A percentile compares a stretch with the other conserved stretches of the same genome.
phyloP scores from a whole-genome alignment of 2,888 invertebrate species.

The Mesorhabditis sp. region DNA sequence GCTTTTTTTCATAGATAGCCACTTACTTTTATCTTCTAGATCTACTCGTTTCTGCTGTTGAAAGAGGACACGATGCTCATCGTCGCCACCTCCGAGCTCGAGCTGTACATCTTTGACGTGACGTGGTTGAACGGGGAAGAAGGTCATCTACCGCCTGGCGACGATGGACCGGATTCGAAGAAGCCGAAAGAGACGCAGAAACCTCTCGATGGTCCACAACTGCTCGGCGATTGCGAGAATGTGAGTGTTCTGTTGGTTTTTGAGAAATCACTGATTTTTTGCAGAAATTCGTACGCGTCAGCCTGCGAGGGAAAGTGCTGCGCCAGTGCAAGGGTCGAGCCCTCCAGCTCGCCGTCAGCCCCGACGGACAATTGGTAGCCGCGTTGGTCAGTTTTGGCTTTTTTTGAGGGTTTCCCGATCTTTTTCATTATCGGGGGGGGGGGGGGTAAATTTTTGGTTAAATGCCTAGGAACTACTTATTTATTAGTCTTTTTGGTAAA shows the following conservation, averaged over 20 bases:
- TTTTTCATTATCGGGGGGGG: constrained; percentile 55
- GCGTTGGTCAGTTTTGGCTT: too few species aligned
- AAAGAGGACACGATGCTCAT: constrained; percentile 78
- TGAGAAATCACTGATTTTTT: constrained; percentile 51
- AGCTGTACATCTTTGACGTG: constrained; percentile 73
- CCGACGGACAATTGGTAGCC: constrained; percentile 71
- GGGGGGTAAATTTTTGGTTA: constrained; percentile 65
- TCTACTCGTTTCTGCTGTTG: constrained; percentile 79
- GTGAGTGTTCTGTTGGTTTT: constrained; percentile 12
- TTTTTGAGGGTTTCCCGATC: too few species aligned
- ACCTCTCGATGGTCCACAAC: not conserved
- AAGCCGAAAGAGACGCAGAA: constrained; percentile 17
- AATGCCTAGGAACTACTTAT: not conserved
- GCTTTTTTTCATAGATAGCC: constrained; percentile 5
- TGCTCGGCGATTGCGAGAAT: constrained; percentile 16
- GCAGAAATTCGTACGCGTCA: constrained; percentile 72
- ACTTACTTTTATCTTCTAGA: constrained; percentile 13
- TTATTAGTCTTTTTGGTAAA: not conserved
- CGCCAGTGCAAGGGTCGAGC: constrained; percentile 78
- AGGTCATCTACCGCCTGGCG: constrained; percentile 37
- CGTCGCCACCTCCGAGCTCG: constrained; percentile 81
- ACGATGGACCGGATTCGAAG: constrained; percentile 12
- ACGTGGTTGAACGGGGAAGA: constrained; percentile 32
- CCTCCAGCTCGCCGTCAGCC: constrained; percentile 72
- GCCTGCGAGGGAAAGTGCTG: constrained; percentile 76